Base-by-base conservation (phyloP, 2,113 vertebrate species). In the Riparia riparia region DNA sequence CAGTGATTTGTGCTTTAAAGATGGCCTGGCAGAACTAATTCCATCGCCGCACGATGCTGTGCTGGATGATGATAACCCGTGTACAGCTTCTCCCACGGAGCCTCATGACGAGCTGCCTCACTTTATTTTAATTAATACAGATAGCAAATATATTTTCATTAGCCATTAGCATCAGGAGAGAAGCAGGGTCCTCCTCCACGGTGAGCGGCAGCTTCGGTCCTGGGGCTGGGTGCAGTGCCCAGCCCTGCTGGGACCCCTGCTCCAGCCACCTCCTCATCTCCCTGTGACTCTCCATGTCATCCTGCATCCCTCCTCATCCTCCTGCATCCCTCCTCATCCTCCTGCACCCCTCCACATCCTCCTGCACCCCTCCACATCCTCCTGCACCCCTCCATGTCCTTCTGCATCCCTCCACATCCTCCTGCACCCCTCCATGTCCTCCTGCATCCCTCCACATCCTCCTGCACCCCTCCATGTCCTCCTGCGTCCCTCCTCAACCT, bases 121-220 rank as follows among this genome's bases (percentile, higher is more conserved):
- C 91, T 96, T 97, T 89, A 70, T 69, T 95, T 89, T 96, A 96
- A 97, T 97, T 97, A 97, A 97, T 77, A 92, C 77, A 45, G 95
- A 89, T 85, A 96, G 72, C 54, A 87, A 82, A 91, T 90, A 20
- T 65, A 49, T 93, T 98, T 96, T 83, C 88, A 93, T 95, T 94
- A 91, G 86, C 88, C 51, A 15, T 60, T 50, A 47, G 82, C 28
- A 57, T 32, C 82, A 63, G 68, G 58, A 58, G 28, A 60, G 94
- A 60, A 85, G 79, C 72, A 37, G 3, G 8, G 69, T 56, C 50
- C 60, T 63, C 44, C 58, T 54, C 60, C 88, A 10, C 3, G 22
- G 53, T 0, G 5, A 80, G 76, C 22, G 56, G 69, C 44, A 63
- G 70, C 3, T 47, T 73, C 1, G 1, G 34, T 47, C 34, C 50